Base-by-base conservation (phyloP, 2,888 invertebrate genomes). In the Branchipolynoe longqiensis region DNA sequence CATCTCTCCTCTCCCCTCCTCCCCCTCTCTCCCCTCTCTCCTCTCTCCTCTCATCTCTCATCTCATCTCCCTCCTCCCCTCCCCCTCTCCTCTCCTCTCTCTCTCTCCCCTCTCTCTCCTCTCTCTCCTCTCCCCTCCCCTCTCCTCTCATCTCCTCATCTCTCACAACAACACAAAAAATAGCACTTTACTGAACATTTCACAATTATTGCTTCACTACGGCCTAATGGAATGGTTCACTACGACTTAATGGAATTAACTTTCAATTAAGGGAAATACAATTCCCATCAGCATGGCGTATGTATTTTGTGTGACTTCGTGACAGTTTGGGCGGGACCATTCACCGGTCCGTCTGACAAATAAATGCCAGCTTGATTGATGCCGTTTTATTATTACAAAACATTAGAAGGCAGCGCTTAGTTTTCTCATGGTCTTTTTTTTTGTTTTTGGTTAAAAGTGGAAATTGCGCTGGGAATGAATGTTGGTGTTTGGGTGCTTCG, bases 361-460 rank as follows among this genome's bases (percentile, higher is more conserved):
- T n/a, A n/a, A n/a, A n/a, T n/a, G n/a, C n/a, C n/a, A n/a, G n/a
- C n/a, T n/a, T n/a, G n/a, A 31, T n/a, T 25, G 28, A 62, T 25
- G 6, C 25, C 12, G 12, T 62, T 62, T 62, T 69, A 38, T 14
- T 14, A 69, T 69, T 22, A 38, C 36, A 38, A 18, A 4, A 25
- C 58, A 58, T 58, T 58, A 8, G 12, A 58, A 58, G 4, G 4
- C 25, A 25, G 4, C 58, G n/a, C 22, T 58, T 36, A 18, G 8
- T 69, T 69, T 69, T 69, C n/a, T 6, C 33, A 33, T 36, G 36
- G 14, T n/a, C 25, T 69, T 69, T 69, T 38, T 38, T 69, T 69
- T 69, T 38, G 33, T 31, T 56, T 31, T 62, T 38, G n/a, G 12
- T 69, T 38, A 69, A 6, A 69, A 69, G 36, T 69, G n/a, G n/a